phyloP scores from a whole-genome alignment of 2,113 vertebrate genomes.

The Antechinus stuartii region DNA sequence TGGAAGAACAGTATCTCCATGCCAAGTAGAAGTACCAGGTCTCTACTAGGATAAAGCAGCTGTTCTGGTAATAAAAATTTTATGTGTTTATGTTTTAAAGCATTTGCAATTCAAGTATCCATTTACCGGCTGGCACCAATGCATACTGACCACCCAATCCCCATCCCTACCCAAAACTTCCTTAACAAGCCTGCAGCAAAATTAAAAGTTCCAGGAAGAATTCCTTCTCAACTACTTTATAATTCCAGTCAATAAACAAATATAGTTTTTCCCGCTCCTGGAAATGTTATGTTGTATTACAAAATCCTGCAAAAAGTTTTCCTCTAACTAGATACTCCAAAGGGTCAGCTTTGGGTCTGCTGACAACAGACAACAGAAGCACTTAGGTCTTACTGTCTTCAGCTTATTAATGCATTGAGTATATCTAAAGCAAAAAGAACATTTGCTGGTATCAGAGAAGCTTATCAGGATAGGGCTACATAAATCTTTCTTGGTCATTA shows the following conservation, averaged over 20 bases:
- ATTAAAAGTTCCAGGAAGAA: not conserved
- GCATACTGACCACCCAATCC: not conserved
- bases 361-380: not conserved
- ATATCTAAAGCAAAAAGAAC: not conserved
- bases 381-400: no score
- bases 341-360: not conserved
- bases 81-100: not conserved
- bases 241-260: not conserved
- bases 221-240: not conserved
- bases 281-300: not conserved
- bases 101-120: not conserved
- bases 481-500: not conserved
- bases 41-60: not conserved
- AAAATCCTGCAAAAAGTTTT: not conserved
- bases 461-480: not conserved
- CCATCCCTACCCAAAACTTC: not conserved
- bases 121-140: not conserved
- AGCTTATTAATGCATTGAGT: no score
- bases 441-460: no score
- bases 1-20: not conserved
- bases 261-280: not conserved
- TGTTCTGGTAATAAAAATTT: not conserved
- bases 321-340: not conserved
- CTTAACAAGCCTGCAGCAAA: not conserved
- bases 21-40: not conserved